Evolutionary conservation across 2,797 vertebrate genomes (phyloP), one percentile per base, ranked within the genome.

Genomic region (Bradypus variegatus): DNA sequence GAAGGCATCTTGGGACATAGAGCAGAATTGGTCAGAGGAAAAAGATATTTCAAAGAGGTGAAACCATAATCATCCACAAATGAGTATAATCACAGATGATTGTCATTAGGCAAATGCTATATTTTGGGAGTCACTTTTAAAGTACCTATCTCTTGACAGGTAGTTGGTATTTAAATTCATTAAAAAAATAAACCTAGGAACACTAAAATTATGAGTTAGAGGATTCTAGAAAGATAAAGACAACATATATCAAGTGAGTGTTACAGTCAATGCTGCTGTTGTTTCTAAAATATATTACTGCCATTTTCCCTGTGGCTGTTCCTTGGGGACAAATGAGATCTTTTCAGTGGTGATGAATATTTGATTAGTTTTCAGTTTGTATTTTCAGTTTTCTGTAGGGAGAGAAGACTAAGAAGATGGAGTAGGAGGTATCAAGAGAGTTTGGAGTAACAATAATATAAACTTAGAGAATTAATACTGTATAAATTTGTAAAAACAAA

Each of bases 291-390:
- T 65, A 86, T 58, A 76, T 86, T 80, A 75, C 31, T 78, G 27
- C 14, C 14, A 62, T 93, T 95, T 50, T 95, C n/a, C 48, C 45
- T 58, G 7, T 85, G n/a, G 87, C 75, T 80, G 6, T 81, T 94
- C 88, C 29, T 50, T 90, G 13, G 87, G 50, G 82, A 88, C 31
- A 78, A 31, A 41, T 70, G 48, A 91, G 38, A n/a, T 93, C 65
- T 91, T 86, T 88, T 88, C 85, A 90, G 70, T 84, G 64, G 23
- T 88, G 89, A 91, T 92, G 87, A 89, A 95, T 95, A 95, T 93
- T 94, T 95, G 67, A 95, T 95, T 95, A 91, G 33, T 73, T 95
- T 92, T 81, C 53, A 86, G 78, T 86, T 84, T 91, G 70, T 89
- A 70, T 92, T 93, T 95, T 90, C 79, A 78, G 55, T 89, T 93